These are phyloP conservation scores for Cryptotis parvus DNA, from an alignment of 2,113 vertebrate genomes.

Conservation along the genomic window DNA sequence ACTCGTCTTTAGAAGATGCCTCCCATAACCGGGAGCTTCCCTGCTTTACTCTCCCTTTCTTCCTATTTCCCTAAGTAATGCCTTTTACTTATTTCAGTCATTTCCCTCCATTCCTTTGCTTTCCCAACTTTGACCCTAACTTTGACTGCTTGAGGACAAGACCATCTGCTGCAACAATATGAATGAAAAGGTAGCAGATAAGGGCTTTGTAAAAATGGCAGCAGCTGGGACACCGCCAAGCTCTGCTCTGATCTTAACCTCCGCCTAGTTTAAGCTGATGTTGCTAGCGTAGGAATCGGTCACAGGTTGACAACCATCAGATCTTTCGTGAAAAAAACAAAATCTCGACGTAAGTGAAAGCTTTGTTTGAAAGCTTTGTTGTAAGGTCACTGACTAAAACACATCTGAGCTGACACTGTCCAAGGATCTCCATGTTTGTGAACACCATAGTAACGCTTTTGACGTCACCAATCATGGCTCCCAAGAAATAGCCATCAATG, in stretches of 20 bases:
- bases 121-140: no score
- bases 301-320: constrained; percentile 30
- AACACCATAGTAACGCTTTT: not conserved
- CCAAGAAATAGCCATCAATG: not conserved
- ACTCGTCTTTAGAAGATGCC: no score
- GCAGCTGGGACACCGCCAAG: constrained; percentile 2
- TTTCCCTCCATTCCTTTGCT: no score
- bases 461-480: not conserved
- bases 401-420: constrained; percentile 7
- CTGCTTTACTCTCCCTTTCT: no score
- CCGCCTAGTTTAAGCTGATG: not conserved
- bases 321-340: constrained; percentile 55
- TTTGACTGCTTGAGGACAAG: not conserved
- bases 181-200: not conserved
- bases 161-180: not conserved
- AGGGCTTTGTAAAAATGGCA: not conserved
- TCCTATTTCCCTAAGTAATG: no score
- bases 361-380: constrained; percentile 8
- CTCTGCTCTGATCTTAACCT: not conserved
- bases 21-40: no score
- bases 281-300: not conserved
- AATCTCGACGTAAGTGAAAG: constrained; percentile 45
- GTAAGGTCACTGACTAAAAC: constrained; percentile 48
- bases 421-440: not conserved
- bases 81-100: no score